phyloP scores from a whole-genome alignment of 1,140 invertebrate species.

The Ganaspis sp. region DNA sequence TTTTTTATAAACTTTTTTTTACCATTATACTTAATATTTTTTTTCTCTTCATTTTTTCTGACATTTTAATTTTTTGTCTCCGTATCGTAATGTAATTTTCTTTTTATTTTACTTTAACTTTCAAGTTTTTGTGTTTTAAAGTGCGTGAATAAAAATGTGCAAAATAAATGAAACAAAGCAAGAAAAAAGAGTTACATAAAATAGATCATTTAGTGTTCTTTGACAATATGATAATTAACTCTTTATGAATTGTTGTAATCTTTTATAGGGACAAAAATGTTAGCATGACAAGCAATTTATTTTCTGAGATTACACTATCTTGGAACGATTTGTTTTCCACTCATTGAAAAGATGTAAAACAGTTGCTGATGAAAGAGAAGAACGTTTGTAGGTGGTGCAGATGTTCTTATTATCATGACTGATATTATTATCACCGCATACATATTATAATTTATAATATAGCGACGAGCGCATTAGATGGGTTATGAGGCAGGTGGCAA shows the following conservation, averaged over 20 bases:
- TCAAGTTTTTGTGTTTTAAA: too few species aligned
- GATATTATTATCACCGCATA: conserved; percentile 55
- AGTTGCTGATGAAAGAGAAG: not conserved
- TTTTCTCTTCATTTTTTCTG: too few species aligned
- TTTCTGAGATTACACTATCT: not conserved
- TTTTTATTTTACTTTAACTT: too few species aligned
- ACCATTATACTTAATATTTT: too few species aligned
- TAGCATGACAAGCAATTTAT: conserved; percentile 2
- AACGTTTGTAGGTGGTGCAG: not conserved
- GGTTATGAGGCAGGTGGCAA: conserved; percentile 62
- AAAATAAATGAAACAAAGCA: too few species aligned
- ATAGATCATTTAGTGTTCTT: not conserved
- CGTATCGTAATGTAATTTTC: too few species aligned
- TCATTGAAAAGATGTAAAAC: conserved; percentile 11
- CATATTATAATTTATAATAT: conserved; percentile 55
- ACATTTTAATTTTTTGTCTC: too few species aligned
- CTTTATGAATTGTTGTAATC: conserved; percentile 1
- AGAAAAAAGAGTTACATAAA: too few species aligned
- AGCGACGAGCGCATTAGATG: conserved; percentile 43
- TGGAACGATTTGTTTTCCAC: conserved; percentile 8
- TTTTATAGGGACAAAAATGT: not conserved
- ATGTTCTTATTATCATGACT: conserved; percentile 48
- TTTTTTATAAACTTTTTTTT: too few species aligned
- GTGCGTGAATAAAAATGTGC: too few species aligned
- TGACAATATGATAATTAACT: conserved; percentile 2